Evolutionary conservation across 2,888 invertebrate genomes (phyloP).

Genomic region (Leucoptera coffeella): DNA sequence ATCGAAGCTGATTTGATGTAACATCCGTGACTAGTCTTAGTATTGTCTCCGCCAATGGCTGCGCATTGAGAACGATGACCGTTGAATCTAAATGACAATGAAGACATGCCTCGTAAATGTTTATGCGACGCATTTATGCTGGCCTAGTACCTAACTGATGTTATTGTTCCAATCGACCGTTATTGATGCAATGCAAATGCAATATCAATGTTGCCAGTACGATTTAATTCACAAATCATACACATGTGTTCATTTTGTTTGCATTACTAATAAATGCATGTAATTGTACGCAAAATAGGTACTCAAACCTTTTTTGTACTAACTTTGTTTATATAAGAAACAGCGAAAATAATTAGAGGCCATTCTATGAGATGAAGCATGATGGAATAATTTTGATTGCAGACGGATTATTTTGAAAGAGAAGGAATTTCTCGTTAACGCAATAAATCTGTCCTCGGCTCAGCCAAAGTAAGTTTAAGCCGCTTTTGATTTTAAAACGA

Average conservation of each 20-base stretch:
- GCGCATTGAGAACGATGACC: slow-evolving; percentile 41
- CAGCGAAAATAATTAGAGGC: no score
- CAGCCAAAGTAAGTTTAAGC: slow-evolving; percentile 23
- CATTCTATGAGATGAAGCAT: no score
- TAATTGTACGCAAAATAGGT: no score
- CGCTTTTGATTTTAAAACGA: slow-evolving; percentile 34
- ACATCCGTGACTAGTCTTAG: slow-evolving; percentile 11
- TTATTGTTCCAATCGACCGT: neutral
- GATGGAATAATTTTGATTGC: no score
- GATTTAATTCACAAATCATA: no score
- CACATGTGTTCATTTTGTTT: no score
- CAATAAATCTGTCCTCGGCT: slow-evolving; percentile 43
- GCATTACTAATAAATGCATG: no score
- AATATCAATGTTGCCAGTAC: neutral
- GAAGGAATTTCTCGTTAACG: slow-evolving; percentile 20
- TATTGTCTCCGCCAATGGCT: slow-evolving; percentile 45
- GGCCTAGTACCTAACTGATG: slow-evolving; percentile 1
- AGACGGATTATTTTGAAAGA: slow-evolving; percentile 9
- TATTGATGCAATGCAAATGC: neutral
- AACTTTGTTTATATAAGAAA: no score
- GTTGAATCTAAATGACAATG: slow-evolving; percentile 27
- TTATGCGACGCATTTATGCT: no score
- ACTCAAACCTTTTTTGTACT: no score
- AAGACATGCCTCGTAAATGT: no score
- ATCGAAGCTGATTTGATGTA: no score